Conservation (phyloP, 1,140 invertebrate genomes). For the Campoletis sonorensis region DNA sequence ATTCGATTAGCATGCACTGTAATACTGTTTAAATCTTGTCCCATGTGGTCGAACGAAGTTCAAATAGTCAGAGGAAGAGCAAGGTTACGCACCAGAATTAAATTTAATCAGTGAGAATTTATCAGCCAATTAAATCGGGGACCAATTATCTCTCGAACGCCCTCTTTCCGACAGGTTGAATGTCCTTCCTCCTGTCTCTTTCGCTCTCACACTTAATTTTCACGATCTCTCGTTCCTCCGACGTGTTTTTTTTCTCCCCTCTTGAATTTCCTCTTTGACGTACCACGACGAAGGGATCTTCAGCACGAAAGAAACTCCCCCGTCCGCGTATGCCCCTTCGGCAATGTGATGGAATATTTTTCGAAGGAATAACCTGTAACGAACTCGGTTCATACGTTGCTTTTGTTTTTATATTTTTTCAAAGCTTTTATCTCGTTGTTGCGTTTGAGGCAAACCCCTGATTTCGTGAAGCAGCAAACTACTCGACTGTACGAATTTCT, state of each 20-base stretch:
- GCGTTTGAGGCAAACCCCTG: neutral
- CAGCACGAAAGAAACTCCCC: conserved; percentile 5
- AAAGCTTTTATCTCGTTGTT: neutral
- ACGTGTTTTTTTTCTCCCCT: conserved; percentile 16
- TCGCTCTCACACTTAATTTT: conserved; percentile 20
- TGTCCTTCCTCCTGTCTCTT: conserved; percentile 51
- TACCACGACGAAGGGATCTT: conserved; percentile 10
- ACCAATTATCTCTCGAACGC: conserved; percentile 46
- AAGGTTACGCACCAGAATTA: conserved; percentile 44
- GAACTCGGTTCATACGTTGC: neutral
- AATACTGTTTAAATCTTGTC: conserved; percentile 22
- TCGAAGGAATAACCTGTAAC: neutral
- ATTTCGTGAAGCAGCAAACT: neutral
- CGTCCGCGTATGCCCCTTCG: neutral
- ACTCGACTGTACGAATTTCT: neutral
- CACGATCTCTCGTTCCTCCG: conserved; percentile 8
- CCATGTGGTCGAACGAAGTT: conserved; percentile 1
- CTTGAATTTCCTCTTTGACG: conserved; percentile 17
- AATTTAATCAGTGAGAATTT: conserved; percentile 57
- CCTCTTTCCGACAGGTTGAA: conserved; percentile 46
- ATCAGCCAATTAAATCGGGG: conserved; percentile 53
- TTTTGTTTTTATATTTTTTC: conserved; percentile 1
- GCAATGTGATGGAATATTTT: conserved; percentile 14
- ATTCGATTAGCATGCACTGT: conserved; percentile 25
- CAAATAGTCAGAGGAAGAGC: neutral